These are phyloP conservation scores for Drosophila histrio DNA, from an alignment of 2,888 invertebrate genomes.

Conservation along the genomic window DNA sequence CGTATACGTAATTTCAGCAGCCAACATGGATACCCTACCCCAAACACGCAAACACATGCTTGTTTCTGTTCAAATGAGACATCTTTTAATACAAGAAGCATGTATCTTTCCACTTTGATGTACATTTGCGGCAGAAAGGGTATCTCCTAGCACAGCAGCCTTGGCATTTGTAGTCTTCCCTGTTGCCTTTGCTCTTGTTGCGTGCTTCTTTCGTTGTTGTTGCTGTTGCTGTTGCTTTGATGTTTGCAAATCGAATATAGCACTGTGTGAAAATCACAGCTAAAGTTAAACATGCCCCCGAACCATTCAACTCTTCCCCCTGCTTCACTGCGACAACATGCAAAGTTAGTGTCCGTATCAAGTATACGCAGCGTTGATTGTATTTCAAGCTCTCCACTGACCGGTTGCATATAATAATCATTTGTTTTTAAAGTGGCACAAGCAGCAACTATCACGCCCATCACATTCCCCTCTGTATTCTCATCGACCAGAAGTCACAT, in stretches of 20 bases:
- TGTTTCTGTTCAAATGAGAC: not conserved
- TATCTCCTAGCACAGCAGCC: slow-evolving; percentile 13
- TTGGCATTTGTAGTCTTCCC: not conserved
- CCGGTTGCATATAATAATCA: slow-evolving; percentile 57
- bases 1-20: slow-evolving; percentile 51
- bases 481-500: slow-evolving; percentile 6
- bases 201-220: slow-evolving; percentile 15
- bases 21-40: slow-evolving; percentile 25
- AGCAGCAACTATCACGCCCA: slow-evolving; percentile 17
- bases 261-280: slow-evolving; percentile 34
- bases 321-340: not conserved
- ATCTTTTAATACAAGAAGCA: not conserved
- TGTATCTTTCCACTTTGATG: not conserved
- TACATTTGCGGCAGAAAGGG: not conserved
- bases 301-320: not conserved
- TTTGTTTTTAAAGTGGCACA: slow-evolving; percentile 50
- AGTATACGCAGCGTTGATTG: slow-evolving; percentile 74
- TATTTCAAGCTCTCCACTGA: slow-evolving; percentile 66
- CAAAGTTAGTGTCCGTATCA: slow-evolving; percentile 36
- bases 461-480: not conserved
- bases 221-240: slow-evolving; percentile 54
- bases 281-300: slow-evolving; percentile 8
- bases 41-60: not conserved
- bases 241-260: slow-evolving; percentile 75
- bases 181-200: slow-evolving; percentile 10